Evolutionary conservation across 2,113 vertebrate genomes (phyloP), one percentile per base, ranked within the genome.

Genomic region (Myxocyprinus asiaticus): DNA sequence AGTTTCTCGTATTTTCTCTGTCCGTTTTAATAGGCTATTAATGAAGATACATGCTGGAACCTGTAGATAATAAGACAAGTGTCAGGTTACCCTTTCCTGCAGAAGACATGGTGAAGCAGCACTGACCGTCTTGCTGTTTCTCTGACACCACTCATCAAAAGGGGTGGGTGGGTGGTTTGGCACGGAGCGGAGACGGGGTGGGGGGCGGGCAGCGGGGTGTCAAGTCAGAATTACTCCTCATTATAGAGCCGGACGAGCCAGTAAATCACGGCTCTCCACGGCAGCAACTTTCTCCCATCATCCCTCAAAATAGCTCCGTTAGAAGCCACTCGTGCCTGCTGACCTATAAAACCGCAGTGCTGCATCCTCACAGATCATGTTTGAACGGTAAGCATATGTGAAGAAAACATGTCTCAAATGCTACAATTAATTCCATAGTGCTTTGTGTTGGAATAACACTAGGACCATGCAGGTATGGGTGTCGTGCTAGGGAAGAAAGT

Each of bases 201-300:
- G 14, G 55, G 14, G 53, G 12, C 4, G 53, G 67, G 65, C n/a
- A n/a, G n/a, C n/a, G 81, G 78, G 84, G 82, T 90, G 89, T 91
- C 90, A 90, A 91, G 89, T 83, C 84, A 88, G 90, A 92, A 92
- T 93, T 92, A 92, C 90, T 91, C 87, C 90, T 93, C 91, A 92
- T 94, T 93, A 92, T 79, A 65, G 85, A 78, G 84, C 84, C 77
- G 88, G 81, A 83, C 87, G 89, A 86, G 86, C 88, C 87, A 91
- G 86, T 93, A 92, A 92, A 93, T 92, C 91, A 92, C 88, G 83
- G 77, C 85, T 82, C 82, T 80, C 79, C 64, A 86, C 83, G 67
- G 87, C 85, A 84, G 77, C 88, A 88, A 87, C 88, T 84, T 77
- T 84, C 86, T 81, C 84, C 86, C 77, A 68, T 91, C 90, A 92